These are phyloP conservation scores for Lagenorhynchus albirostris DNA, from an alignment of 2,113 vertebrate species.

Conservation along the genomic window DNA sequence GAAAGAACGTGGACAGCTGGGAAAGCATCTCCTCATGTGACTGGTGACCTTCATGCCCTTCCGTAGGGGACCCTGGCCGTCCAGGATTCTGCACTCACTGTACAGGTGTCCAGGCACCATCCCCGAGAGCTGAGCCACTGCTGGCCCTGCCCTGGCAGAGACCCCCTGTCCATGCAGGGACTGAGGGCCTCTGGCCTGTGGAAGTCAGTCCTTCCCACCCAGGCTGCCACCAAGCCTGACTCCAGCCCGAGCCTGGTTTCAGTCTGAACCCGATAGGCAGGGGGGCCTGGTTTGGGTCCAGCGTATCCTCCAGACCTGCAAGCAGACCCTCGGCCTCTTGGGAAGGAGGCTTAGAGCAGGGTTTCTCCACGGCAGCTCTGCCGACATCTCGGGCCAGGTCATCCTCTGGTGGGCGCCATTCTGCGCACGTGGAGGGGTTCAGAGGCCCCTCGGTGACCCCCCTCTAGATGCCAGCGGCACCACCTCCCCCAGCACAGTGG, in stretches of 20 bases:
- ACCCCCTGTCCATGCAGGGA: too few relatives aligned
- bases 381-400: rapidly evolving
- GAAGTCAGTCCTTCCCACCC: rapidly evolving
- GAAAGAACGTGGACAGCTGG: too few relatives aligned
- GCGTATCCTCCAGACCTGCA: not conserved
- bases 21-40: too few relatives aligned
- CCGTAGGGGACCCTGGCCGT: not conserved
- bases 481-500: rapidly evolving
- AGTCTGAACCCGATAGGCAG: rapidly evolving
- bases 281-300: rapidly evolving
- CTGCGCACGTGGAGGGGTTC: rapidly evolving
- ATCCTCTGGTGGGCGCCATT: rapidly evolving
- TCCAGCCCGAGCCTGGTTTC: not conserved
- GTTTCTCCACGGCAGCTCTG: rapidly evolving
- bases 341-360: not conserved
- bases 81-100: not conserved
- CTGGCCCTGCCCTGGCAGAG: not conserved
- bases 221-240: rapidly evolving
- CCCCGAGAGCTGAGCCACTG: not conserved
- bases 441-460: not conserved
- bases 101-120: too few relatives aligned
- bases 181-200: not conserved
- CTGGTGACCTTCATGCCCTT: rapidly evolving
- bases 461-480: rapidly evolving
- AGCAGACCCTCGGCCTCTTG: not conserved